These are phyloP conservation scores for Helobdella robusta DNA, from an alignment of 2,888 invertebrate species.

Conservation along the genomic window DNA sequence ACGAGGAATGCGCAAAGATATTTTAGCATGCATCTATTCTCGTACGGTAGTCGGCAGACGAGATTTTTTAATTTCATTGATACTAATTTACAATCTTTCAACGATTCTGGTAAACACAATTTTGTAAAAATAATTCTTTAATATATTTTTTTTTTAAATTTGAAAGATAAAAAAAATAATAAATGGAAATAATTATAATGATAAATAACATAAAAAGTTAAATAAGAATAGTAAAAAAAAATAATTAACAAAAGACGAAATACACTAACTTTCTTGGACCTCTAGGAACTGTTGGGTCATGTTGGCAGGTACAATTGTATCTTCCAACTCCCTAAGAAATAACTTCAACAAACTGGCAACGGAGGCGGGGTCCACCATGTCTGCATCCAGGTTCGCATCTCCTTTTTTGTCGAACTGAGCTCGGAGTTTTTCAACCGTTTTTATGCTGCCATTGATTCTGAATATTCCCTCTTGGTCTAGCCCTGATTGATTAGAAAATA, in stretches of 20 bases:
- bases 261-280: slow-evolving; percentile 31
- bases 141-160: not conserved
- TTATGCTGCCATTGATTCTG: slow-evolving; percentile 54
- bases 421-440: slow-evolving; percentile 53
- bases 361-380: slow-evolving; percentile 53
- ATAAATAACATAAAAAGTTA: not conserved
- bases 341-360: slow-evolving; percentile 56
- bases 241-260: not conserved
- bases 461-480: slow-evolving; percentile 53
- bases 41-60: slow-evolving; percentile 44
- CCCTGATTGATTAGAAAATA: slow-evolving; percentile 38
- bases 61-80: slow-evolving; percentile 9
- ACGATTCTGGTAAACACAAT: not conserved
- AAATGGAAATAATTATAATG: not conserved
- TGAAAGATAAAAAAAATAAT: not conserved
- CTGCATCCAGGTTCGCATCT: slow-evolving; percentile 53
- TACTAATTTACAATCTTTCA: slow-evolving; percentile 16
- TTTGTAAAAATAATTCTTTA: not conserved
- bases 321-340: slow-evolving; percentile 54
- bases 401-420: slow-evolving; percentile 54
- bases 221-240: not conserved
- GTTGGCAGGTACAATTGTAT: slow-evolving; percentile 50
- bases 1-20: slow-evolving; percentile 50
- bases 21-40: slow-evolving; percentile 49
- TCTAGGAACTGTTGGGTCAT: slow-evolving; percentile 46